Percentiles rank a stretch among this genome's conserved stretches.
Evolutionary conservation across 2,797 vertebrate genomes (phyloP).

Genomic region (Erithacus rubecula): DNA sequence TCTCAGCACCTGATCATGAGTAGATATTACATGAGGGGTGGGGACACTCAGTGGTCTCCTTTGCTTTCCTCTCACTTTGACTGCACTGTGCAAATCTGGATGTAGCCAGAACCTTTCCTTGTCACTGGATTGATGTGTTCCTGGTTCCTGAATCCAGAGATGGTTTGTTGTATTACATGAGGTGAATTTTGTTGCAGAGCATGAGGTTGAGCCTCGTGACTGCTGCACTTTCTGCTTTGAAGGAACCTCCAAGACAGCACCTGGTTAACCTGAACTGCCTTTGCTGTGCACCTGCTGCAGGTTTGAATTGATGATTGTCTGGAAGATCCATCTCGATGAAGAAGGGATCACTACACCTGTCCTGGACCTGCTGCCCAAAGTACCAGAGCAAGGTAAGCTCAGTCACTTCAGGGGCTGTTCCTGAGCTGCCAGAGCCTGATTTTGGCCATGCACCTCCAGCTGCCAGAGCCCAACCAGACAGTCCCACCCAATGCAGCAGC

Average conservation of each 20-base stretch:
- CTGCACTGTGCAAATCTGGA: neutral
- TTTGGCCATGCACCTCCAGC: neutral
- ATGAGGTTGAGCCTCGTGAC: rapidly evolving
- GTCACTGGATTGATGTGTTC: neutral
- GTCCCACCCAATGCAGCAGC: neutral
- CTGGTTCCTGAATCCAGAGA: neutral
- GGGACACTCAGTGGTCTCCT: neutral
- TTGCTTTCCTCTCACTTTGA: neutral
- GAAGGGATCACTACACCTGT: constrained; percentile 77
- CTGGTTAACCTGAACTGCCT: neutral
- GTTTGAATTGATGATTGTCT: constrained; percentile 79
- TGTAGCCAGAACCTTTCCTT: neutral
- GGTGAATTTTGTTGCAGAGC: neutral
- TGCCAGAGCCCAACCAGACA: neutral
- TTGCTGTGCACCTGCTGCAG: constrained; percentile 40
- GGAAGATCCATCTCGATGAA: constrained; percentile 80
- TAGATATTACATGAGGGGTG: rapidly evolving
- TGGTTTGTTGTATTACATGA: rapidly evolving
- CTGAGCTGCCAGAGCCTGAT: neutral
- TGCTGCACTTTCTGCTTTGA: neutral
- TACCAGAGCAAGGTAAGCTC: constrained; percentile 79
- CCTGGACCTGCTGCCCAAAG: constrained; percentile 85
- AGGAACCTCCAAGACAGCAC: neutral
- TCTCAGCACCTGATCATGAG: neutral
- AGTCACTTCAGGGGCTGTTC: rapidly evolving